phyloP scores from a whole-genome alignment of 2,113 vertebrate species.

The Piprites chloris region DNA sequence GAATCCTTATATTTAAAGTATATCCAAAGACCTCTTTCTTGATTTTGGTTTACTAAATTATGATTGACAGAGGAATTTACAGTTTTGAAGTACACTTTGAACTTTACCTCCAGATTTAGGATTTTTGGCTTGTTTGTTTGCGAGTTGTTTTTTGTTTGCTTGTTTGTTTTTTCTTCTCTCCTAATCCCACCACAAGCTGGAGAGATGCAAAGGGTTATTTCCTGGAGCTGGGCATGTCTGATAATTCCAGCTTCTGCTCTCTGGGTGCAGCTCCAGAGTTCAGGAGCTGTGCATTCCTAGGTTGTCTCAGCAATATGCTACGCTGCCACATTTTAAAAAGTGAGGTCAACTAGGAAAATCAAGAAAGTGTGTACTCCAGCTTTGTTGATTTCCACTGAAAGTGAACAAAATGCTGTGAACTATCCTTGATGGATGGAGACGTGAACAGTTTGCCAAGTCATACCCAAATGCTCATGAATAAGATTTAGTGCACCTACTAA shows the following conservation, averaged over 20 bases:
- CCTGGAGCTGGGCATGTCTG: not conserved
- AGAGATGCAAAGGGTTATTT: not conserved
- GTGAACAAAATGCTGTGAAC: not conserved
- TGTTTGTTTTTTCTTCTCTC: too few relatives aligned
- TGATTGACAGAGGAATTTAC: not conserved
- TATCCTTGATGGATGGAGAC: not conserved
- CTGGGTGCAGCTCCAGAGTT: not conserved
- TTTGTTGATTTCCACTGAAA: not conserved
- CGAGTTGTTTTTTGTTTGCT: not conserved
- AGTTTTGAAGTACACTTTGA: not conserved
- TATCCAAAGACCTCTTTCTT: not conserved
- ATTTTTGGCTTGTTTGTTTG: too few relatives aligned
- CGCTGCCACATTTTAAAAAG: not conserved
- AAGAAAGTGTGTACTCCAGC: not conserved
- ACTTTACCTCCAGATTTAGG: not conserved
- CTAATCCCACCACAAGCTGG: not conserved
- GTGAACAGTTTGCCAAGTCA: not conserved
- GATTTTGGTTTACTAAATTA: not conserved
- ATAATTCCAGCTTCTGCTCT: not conserved
- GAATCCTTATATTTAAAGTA: not conserved
- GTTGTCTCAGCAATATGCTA: not conserved
- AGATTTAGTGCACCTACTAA: not conserved
- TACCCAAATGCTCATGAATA: not conserved
- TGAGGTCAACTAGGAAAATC: not conserved
- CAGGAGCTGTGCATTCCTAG: not conserved